These are phyloP conservation scores for Chloroclysta siterata DNA, from an alignment of 2,888 invertebrate genomes.

Conservation along the genomic window DNA sequence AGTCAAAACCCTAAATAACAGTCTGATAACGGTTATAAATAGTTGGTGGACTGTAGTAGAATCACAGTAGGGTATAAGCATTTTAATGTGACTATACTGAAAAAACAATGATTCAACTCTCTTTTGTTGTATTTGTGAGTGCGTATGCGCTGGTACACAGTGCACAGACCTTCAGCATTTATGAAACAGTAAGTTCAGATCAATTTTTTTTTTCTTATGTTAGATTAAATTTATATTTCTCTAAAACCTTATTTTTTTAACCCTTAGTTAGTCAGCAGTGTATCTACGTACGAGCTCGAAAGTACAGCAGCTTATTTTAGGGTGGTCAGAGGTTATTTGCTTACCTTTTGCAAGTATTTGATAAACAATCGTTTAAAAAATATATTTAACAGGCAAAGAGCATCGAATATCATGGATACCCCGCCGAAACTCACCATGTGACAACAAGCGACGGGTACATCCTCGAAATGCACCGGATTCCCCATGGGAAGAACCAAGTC, in stretches of 20 bases:
- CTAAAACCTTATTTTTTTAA: no score
- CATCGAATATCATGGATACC: slow-evolving; percentile 55
- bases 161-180: slow-evolving; percentile 21
- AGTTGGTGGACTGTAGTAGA: background rate
- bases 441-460: slow-evolving; percentile 64
- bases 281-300: no score
- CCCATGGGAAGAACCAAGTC: slow-evolving; percentile 43
- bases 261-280: no score
- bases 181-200: slow-evolving; percentile 33
- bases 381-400: slow-evolving; percentile 48
- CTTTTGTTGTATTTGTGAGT: slow-evolving; percentile 19
- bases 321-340: no score
- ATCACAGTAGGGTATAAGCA: slow-evolving; percentile 13
- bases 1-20: slow-evolving; percentile 8
- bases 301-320: no score
- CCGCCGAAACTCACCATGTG: slow-evolving; percentile 56
- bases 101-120: slow-evolving; percentile 22
- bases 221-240: no score
- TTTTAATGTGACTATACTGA: slow-evolving; percentile 9
- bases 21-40: slow-evolving; percentile 30
- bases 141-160: slow-evolving; percentile 15
- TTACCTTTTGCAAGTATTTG: no score
- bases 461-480: slow-evolving; percentile 64
- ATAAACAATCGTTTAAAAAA: no score
- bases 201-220: no score